Percentiles rank a stretch among this genome's conserved stretches.
Evolutionary conservation across 2,113 vertebrate species (phyloP).

Genomic region (Bubo scandiacus): DNA sequence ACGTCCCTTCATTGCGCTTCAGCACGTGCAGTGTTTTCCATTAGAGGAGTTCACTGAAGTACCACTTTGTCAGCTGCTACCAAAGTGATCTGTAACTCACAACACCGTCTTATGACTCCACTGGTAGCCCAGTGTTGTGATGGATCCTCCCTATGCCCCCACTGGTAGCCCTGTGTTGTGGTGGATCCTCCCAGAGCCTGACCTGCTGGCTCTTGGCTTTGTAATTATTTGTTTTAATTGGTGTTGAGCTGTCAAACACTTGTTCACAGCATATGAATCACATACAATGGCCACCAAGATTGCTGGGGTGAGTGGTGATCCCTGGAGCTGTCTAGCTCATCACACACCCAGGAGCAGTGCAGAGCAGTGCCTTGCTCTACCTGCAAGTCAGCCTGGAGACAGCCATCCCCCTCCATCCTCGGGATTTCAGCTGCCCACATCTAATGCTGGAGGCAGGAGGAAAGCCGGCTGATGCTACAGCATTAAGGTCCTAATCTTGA

Average conservation of each 20-base stretch:
- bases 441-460: background rate
- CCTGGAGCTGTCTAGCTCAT: background rate
- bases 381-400: background rate
- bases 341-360: background rate
- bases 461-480: background rate
- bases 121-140: background rate
- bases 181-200: background rate
- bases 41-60: background rate
- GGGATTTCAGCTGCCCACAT: background rate
- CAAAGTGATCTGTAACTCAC: background rate
- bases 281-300: background rate
- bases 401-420: background rate
- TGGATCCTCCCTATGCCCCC: background rate
- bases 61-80: background rate
- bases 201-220: background rate
- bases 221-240: background rate
- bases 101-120: rapidly evolving
- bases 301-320: rapidly evolving
- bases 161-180: background rate
- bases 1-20: background rate
- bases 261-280: background rate
- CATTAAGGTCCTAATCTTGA: background rate
- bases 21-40: background rate
- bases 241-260: rapidly evolving
- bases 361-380: background rate